These are phyloP conservation scores for Acromyrmex charruanus DNA, from an alignment of 1,140 invertebrate genomes.

Conservation along the genomic window DNA sequence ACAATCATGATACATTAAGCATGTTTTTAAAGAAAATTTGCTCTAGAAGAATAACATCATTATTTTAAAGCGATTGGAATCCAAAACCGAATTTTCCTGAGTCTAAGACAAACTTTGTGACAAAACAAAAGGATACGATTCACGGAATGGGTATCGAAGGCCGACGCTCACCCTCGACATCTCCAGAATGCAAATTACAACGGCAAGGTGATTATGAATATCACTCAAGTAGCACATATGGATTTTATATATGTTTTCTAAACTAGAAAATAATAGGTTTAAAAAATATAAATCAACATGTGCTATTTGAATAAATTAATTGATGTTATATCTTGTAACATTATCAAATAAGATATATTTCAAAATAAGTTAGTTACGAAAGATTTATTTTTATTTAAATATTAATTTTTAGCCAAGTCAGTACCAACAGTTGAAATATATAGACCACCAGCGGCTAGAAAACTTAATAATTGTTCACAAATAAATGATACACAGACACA, in stretches of 20 bases:
- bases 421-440: constrained; percentile 83
- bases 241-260: too few species aligned
- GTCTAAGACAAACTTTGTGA: constrained; percentile 41
- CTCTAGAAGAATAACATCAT: not conserved
- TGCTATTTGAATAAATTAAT: not conserved
- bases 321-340: too few species aligned
- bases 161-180: constrained; percentile 75
- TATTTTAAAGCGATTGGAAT: constrained; percentile 57
- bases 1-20: too few species aligned
- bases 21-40: not conserved
- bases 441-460: constrained; percentile 84
- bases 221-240: too few species aligned
- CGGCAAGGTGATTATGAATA: constrained; percentile 78
- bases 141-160: constrained; percentile 81
- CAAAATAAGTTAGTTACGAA: not conserved
- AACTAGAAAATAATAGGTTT: too few species aligned
- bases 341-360: not conserved
- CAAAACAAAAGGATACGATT: constrained; percentile 36
- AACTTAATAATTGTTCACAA: constrained; percentile 60
- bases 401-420: constrained; percentile 79
- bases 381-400: not conserved
- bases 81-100: constrained; percentile 80
- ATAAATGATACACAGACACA: constrained; percentile 44
- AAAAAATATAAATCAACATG: too few species aligned
- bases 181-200: constrained; percentile 78